Evolutionary conservation across 2,888 invertebrate species (phyloP).

Genomic region (Apamea anceps): DNA sequence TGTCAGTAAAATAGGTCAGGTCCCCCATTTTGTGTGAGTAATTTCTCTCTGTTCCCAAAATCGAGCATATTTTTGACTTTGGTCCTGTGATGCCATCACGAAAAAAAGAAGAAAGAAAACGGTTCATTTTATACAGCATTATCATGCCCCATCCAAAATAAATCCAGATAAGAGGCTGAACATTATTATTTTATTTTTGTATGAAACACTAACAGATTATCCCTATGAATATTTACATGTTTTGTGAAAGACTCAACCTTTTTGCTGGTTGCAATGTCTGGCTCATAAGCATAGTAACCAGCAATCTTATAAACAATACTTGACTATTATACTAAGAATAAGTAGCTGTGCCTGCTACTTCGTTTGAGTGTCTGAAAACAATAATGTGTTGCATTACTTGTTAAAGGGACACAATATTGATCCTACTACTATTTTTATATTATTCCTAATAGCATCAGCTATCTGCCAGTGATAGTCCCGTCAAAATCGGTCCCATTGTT

Average conservation of each 20-base stretch:
- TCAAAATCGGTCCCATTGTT: too few species aligned
- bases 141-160: background rate
- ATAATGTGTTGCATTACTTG: too few species aligned
- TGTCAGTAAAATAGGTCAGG: too few species aligned
- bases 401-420: too few species aligned
- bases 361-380: rapidly evolving
- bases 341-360: too few species aligned
- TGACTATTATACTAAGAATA: background rate
- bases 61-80: background rate
- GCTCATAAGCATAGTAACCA: too few species aligned
- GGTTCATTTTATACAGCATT: background rate
- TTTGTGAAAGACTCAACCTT: background rate
- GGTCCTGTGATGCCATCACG: background rate
- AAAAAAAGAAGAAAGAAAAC: background rate
- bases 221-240: background rate
- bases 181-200: background rate
- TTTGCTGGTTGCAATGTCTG: too few species aligned
- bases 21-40: too few species aligned
- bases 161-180: background rate
- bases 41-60: background rate
- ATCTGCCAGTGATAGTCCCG: too few species aligned
- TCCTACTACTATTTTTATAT: too few species aligned
- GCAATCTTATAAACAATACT: constrained; percentile 2
- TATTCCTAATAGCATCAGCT: too few species aligned
- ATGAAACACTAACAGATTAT: background rate